phyloP scores from a whole-genome alignment of 2,113 vertebrate genomes.

The Equus przewalskii region DNA sequence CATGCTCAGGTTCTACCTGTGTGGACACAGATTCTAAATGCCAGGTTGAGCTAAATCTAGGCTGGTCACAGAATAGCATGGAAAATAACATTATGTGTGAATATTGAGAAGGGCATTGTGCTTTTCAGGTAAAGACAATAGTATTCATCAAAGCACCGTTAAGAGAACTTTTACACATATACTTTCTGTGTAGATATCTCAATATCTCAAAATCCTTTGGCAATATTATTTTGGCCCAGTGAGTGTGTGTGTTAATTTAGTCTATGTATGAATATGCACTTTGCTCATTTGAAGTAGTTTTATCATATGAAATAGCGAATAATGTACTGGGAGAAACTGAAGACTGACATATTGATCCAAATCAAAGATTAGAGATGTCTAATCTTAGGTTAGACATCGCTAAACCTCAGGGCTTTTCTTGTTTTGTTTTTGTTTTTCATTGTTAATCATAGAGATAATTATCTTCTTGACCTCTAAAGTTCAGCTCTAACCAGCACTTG shows the following conservation, averaged over 20 bases:
- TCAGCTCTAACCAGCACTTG: background rate
- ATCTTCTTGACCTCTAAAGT: background rate
- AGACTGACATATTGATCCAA: background rate
- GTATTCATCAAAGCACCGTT: background rate
- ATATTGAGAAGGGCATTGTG: background rate
- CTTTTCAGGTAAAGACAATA: background rate
- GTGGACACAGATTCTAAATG: background rate
- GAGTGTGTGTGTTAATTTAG: background rate
- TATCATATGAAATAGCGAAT: background rate
- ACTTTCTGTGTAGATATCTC: background rate
- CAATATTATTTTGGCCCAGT: background rate
- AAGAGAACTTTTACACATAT: background rate
- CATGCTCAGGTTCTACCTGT: background rate
- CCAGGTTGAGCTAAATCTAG: background rate
- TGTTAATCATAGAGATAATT: conserved; percentile 4
- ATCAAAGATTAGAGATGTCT: too few relatives aligned
- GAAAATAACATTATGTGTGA: background rate
- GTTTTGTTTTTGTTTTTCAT: conserved; percentile 17
- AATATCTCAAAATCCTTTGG: conserved; percentile 5
- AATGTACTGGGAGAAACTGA: background rate
- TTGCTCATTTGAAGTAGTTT: background rate
- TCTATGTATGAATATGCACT: background rate
- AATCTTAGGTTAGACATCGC: background rate
- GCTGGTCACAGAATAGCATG: background rate
- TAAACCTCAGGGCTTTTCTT: background rate